Conservation (phyloP, 2,113 vertebrate genomes). For the Sphaerodactylus townsendi region DNA sequence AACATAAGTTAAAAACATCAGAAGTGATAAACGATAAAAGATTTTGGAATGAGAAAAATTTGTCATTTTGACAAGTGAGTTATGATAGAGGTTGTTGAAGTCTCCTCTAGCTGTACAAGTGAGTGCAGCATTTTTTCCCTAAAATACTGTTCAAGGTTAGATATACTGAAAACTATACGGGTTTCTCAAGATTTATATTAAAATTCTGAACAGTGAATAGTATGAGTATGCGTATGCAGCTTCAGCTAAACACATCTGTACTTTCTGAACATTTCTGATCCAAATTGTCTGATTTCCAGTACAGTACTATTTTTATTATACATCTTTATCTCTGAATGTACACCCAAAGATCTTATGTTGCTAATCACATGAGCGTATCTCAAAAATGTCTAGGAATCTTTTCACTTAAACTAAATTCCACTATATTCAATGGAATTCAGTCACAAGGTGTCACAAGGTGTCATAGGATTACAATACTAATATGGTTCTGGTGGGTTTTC, state of each 20-base stretch:
- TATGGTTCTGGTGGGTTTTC: too few species aligned
- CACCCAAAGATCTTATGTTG: neutral
- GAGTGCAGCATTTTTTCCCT: constrained; percentile 31
- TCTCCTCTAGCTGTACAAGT: constrained; percentile 51
- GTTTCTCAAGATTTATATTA: neutral
- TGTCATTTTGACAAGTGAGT: constrained; percentile 69
- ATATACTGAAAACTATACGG: constrained; percentile 24
- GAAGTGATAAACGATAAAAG: constrained; percentile 69
- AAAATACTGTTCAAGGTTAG: constrained; percentile 54
- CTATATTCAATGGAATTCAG: neutral
- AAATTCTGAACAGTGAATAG: neutral
- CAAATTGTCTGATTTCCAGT: neutral
- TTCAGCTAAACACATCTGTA: neutral
- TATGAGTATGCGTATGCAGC: neutral
- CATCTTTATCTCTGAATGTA: neutral
- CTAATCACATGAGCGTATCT: neutral
- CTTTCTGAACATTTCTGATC: neutral
- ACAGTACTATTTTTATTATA: neutral
- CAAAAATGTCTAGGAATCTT: neutral
- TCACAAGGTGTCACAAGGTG: neutral
- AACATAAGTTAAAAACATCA: constrained; percentile 51
- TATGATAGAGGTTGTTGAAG: constrained; percentile 60
- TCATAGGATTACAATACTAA: too few species aligned
- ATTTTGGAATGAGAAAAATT: constrained; percentile 64
- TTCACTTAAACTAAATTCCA: neutral